These are phyloP conservation scores for Globia sparganii DNA, from an alignment of 2,888 invertebrate species.

Conservation along the genomic window DNA sequence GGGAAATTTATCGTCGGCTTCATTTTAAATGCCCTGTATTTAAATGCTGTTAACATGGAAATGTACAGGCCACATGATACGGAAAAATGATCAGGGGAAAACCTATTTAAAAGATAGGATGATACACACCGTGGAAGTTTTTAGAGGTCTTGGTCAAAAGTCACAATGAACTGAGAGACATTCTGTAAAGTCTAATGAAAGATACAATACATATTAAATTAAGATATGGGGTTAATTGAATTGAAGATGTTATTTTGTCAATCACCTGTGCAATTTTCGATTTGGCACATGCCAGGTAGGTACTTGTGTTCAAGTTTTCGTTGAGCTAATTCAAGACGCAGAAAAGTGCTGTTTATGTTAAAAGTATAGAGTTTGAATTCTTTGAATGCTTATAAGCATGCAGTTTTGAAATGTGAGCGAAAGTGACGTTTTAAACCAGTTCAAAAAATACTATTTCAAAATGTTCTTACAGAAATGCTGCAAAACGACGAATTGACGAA, in stretches of 20 bases:
- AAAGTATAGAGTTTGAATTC: constrained; percentile 19
- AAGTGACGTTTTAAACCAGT: constrained; percentile 15
- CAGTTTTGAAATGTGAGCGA: constrained; percentile 24
- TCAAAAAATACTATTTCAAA: background rate
- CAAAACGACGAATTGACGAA: background rate
- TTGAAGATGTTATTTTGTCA: background rate
- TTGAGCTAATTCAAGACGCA: constrained; percentile 21
- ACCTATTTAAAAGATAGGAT: background rate
- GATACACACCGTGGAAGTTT: background rate
- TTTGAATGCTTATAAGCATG: constrained; percentile 10
- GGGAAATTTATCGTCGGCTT: constrained; percentile 7
- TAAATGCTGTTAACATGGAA: background rate
- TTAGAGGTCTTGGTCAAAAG: background rate
- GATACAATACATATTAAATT: background rate
- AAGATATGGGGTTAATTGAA: background rate
- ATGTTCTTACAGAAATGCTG: background rate
- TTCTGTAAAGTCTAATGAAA: background rate
- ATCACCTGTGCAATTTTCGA: background rate
- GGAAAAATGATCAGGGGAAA: background rate
- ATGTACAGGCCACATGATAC: background rate
- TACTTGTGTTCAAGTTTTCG: background rate
- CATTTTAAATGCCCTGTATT: constrained; percentile 17
- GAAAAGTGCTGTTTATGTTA: constrained; percentile 1
- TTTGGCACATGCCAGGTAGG: background rate
- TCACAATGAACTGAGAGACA: background rate